Conservation (phyloP, 2,888 invertebrate species). For the Capitulum mitella region DNA sequence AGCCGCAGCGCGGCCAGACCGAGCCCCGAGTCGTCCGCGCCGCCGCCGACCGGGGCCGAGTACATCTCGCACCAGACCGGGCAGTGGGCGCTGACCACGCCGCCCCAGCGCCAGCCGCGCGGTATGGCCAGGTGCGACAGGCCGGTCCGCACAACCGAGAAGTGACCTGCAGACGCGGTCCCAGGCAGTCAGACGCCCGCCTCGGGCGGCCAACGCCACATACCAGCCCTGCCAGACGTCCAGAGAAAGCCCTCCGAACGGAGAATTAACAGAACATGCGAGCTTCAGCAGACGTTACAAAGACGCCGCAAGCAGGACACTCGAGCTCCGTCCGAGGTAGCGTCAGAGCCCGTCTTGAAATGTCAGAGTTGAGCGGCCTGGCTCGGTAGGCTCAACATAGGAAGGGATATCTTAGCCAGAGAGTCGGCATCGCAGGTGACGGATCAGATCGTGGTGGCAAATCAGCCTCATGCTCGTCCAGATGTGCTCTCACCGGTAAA, state of each 20-base stretch:
- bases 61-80: slow-evolving; percentile 66
- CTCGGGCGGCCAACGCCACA: too few species aligned
- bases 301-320: too few species aligned
- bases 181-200: neutral
- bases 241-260: neutral
- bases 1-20: neutral
- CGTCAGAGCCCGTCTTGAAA: too few species aligned
- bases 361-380: too few species aligned
- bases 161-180: slow-evolving; percentile 38
- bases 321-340: too few species aligned
- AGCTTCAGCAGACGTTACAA: too few species aligned
- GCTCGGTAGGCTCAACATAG: too few species aligned
- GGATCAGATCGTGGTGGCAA: too few species aligned
- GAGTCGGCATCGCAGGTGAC: too few species aligned
- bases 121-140: slow-evolving; percentile 70
- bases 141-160: slow-evolving; percentile 60
- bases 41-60: neutral
- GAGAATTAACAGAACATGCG: too few species aligned
- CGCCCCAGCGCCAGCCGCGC: slow-evolving; percentile 76
- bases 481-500: slow-evolving; percentile 37
- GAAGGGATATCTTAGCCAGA: too few species aligned
- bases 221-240: neutral
- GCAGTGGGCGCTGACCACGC: slow-evolving; percentile 63
- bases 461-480: too few species aligned
- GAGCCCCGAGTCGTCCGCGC: neutral